phyloP scores from a whole-genome alignment of 30 jellyfish, hydroid and myxozoan species.

The Sanderia malayensis region DNA sequence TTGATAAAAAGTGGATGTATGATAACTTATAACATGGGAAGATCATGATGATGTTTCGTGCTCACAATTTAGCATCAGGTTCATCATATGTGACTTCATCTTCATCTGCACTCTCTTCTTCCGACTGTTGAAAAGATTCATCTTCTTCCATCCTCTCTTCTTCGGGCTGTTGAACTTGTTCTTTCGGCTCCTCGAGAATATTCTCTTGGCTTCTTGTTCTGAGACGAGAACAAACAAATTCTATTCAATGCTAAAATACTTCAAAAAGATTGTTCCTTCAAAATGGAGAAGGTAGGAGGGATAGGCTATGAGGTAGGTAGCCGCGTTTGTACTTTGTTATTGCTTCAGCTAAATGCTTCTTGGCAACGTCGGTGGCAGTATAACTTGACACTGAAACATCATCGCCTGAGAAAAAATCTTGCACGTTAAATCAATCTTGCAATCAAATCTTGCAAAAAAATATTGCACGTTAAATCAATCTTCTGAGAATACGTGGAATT shows the following conservation, averaged over 20 bases:
- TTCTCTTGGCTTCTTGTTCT: conserved; percentile 73
- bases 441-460: too few relatives aligned
- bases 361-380: conserved; percentile 86
- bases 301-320: too few relatives aligned
- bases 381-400: conserved; percentile 93
- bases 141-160: conserved; percentile 33
- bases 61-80: conserved; percentile 55
- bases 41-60: background rate
- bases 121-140: background rate
- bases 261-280: too few relatives aligned
- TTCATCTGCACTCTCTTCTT: conserved; percentile 30
- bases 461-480: too few relatives aligned
- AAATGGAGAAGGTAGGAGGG: too few relatives aligned
- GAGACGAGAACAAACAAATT: background rate
- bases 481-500: too few relatives aligned
- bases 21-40: too few relatives aligned
- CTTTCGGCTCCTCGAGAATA: conserved; percentile 21
- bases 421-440: too few relatives aligned
- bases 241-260: too few relatives aligned
- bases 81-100: conserved; percentile 54
- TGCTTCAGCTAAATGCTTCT: conserved; percentile 71
- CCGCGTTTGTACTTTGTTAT: conserved; percentile 74
- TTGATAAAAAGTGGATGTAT: too few relatives aligned
- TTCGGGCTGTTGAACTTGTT: conserved; percentile 14
- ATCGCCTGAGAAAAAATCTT: too few relatives aligned